These are phyloP conservation scores for Crocuta crocuta DNA, from an alignment of 2,113 vertebrate species.

Conservation along the genomic window DNA sequence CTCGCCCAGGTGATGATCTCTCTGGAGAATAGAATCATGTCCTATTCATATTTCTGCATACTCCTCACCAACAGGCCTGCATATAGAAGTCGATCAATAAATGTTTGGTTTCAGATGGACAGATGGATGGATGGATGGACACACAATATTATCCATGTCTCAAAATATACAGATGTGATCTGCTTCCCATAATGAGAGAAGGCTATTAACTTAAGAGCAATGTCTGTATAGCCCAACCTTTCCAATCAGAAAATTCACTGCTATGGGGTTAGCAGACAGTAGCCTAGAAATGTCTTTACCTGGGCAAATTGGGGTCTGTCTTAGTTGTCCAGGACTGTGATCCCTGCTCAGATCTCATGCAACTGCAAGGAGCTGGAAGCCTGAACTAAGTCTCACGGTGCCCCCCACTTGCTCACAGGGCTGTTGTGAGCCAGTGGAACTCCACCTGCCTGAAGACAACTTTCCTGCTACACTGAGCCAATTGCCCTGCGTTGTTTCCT, in stretches of 20 bases:
- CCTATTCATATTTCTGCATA: not conserved
- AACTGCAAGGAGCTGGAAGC: not conserved
- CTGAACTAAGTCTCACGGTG: not conserved
- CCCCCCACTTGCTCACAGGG: not conserved
- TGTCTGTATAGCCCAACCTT: not conserved
- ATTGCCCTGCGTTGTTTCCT: constrained; percentile 56
- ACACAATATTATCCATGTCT: not conserved
- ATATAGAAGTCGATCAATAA: not conserved
- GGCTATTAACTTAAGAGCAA: not conserved
- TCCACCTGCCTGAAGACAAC: not conserved
- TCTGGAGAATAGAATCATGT: constrained; percentile 2
- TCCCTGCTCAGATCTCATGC: not conserved
- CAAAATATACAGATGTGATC: not conserved
- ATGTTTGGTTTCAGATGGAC: not conserved
- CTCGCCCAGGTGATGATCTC: not conserved
- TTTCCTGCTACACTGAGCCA: constrained; percentile 8
- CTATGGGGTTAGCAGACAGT: not conserved
- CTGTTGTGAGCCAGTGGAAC: not conserved
- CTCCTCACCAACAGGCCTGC: not conserved
- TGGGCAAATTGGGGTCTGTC: not conserved
- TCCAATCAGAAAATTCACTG: not conserved
- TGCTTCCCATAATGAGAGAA: not conserved
- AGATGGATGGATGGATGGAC: not conserved
- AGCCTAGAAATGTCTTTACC: not conserved
- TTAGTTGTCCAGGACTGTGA: not conserved